phyloP scores from a whole-genome alignment of 2,113 vertebrate species.

The Meles meles region DNA sequence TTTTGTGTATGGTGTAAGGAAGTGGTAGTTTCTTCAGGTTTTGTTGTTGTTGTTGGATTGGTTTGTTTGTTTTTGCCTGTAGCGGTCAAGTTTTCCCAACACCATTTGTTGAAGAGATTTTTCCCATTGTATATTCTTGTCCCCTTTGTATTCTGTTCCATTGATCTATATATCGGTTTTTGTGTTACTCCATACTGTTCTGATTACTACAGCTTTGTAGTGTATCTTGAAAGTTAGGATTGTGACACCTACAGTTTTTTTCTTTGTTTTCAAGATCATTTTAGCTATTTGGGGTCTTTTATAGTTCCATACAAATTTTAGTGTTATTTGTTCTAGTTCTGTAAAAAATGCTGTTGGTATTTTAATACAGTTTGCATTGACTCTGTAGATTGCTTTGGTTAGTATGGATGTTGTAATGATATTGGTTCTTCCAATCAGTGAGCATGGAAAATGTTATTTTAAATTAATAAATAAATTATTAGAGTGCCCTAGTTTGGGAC shows the following conservation, averaged over 20 bases:
- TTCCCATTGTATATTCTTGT: neutral
- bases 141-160: neutral
- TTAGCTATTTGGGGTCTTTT: neutral
- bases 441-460: neutral
- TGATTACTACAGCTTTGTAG: neutral
- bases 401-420: neutral
- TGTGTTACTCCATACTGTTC: neutral
- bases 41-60: no score
- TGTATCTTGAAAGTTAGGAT: neutral
- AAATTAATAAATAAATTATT: neutral
- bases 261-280: neutral
- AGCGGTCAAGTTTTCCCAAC: neutral
- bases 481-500: neutral
- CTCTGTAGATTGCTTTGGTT: neutral
- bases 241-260: neutral
- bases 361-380: neutral
- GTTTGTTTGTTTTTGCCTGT: neutral
- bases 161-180: neutral
- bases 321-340: neutral
- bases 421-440: neutral
- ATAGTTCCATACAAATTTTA: neutral
- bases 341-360: neutral
- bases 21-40: neutral
- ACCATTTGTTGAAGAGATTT: neutral
- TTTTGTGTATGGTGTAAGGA: neutral